These are phyloP conservation scores for Onychostruthus taczanowskii DNA, from an alignment of 2,113 vertebrate genomes.

Conservation along the genomic window DNA sequence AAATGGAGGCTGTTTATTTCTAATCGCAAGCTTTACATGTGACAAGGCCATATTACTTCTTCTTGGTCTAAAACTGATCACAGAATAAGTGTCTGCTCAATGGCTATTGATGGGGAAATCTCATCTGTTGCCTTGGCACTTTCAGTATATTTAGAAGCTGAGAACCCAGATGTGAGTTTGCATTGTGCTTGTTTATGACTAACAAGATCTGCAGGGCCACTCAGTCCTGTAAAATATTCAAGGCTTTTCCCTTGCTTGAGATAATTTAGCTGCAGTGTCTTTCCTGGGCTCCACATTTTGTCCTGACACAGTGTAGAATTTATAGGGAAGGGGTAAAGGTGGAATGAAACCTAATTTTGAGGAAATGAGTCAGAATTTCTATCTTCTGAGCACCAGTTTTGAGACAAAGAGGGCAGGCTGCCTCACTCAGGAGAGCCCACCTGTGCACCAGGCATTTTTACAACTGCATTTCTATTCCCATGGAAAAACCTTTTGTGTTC, in stretches of 20 bases:
- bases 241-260: conserved; percentile 3
- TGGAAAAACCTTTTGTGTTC: neutral
- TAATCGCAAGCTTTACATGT: neutral
- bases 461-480: neutral
- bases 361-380: neutral
- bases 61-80: conserved; percentile 29
- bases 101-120: conserved; percentile 32
- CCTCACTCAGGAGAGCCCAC: neutral
- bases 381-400: neutral
- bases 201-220: neutral
- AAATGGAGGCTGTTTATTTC: neutral
- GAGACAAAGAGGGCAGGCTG: neutral
- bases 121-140: conserved; percentile 49
- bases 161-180: neutral
- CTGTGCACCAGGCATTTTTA: neutral
- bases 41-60: conserved; percentile 4
- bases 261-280: neutral
- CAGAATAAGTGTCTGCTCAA: conserved; percentile 18
- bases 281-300: neutral
- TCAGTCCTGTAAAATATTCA: neutral
- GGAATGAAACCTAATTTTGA: conserved; percentile 12
- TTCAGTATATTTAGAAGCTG: conserved; percentile 38
- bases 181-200: conserved; percentile 29
- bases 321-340: neutral
- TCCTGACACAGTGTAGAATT: neutral